phyloP scores from a whole-genome alignment of 1,140 invertebrate genomes.

The Drosophila chauvacae region DNA sequence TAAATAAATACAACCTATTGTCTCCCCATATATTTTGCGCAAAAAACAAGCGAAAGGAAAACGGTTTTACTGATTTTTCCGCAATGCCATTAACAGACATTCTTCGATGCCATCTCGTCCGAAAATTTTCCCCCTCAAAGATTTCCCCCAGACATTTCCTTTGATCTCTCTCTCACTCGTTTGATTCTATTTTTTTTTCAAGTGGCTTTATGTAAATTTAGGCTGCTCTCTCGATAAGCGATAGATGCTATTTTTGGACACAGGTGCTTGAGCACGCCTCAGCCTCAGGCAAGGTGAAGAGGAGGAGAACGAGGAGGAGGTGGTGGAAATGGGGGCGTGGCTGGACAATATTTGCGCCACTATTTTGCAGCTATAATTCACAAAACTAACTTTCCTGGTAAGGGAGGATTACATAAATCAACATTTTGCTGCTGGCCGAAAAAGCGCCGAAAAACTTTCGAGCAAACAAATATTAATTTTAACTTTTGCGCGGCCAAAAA shows the following conservation, averaged over 20 bases:
- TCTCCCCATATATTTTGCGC: neutral
- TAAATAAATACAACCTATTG: neutral
- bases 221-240: constrained; percentile 45
- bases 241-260: constrained; percentile 37
- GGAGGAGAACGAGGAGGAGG: neutral
- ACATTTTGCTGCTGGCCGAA: constrained; percentile 66
- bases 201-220: constrained; percentile 37
- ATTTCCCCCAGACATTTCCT: constrained; percentile 27
- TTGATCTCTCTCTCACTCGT: constrained; percentile 19
- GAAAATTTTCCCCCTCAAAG: neutral
- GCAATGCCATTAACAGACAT: constrained; percentile 15
- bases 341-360: constrained; percentile 42
- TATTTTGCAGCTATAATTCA: constrained; percentile 73
- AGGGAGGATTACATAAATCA: constrained; percentile 72
- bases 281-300: neutral
- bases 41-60: neutral
- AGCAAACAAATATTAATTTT: constrained; percentile 82
- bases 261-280: constrained; percentile 49
- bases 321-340: neutral
- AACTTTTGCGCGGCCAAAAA: constrained; percentile 60
- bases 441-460: constrained; percentile 62
- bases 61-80: constrained; percentile 1
- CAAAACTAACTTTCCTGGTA: constrained; percentile 67
- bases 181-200: neutral
- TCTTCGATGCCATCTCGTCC: constrained; percentile 14